These are phyloP conservation scores for Oryzias melastigma DNA, from an alignment of 2,113 vertebrate species.

Conservation along the genomic window DNA sequence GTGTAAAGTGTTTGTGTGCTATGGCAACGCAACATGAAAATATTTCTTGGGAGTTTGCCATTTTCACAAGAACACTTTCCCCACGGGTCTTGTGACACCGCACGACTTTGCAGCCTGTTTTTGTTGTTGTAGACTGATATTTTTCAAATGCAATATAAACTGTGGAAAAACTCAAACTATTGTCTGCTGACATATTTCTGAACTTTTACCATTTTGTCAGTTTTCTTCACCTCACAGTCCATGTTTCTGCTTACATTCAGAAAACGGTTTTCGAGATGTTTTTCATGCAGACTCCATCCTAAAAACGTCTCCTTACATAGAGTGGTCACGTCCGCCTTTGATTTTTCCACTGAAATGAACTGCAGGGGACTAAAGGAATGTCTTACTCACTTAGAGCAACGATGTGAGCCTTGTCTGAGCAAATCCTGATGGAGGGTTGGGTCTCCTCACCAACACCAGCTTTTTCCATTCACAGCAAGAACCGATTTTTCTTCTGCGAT, in stretches of 20 bases:
- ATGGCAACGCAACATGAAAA: conserved; percentile 8
- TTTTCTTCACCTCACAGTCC: conserved; percentile 7
- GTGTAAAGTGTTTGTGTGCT: conserved; percentile 1
- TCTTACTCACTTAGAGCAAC: conserved; percentile 62
- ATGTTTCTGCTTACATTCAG: conserved; percentile 5
- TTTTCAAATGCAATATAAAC: conserved; percentile 7
- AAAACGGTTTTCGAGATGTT: neutral
- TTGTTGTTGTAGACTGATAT: neutral
- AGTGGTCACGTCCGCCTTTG: conserved; percentile 10
- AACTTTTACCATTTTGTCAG: conserved; percentile 26
- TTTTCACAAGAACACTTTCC: conserved; percentile 45
- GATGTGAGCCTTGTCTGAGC: conserved; percentile 57
- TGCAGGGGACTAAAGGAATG: conserved; percentile 41
- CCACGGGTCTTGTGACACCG: conserved; percentile 62
- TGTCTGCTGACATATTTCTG: conserved; percentile 31
- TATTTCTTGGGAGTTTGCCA: conserved; percentile 40
- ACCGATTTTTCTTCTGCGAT: too few relatives aligned
- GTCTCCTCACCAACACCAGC: conserved; percentile 62
- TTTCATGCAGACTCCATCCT: conserved; percentile 17
- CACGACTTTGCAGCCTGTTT: conserved; percentile 22
- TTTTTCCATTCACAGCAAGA: conserved; percentile 54
- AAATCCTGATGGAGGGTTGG: conserved; percentile 44
- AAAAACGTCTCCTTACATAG: conserved; percentile 10
- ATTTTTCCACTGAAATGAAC: conserved; percentile 32
- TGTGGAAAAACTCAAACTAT: conserved; percentile 28